These are phyloP conservation scores for Brienomyrus brachyistius DNA, from an alignment of 2,113 vertebrate species.

Conservation along the genomic window DNA sequence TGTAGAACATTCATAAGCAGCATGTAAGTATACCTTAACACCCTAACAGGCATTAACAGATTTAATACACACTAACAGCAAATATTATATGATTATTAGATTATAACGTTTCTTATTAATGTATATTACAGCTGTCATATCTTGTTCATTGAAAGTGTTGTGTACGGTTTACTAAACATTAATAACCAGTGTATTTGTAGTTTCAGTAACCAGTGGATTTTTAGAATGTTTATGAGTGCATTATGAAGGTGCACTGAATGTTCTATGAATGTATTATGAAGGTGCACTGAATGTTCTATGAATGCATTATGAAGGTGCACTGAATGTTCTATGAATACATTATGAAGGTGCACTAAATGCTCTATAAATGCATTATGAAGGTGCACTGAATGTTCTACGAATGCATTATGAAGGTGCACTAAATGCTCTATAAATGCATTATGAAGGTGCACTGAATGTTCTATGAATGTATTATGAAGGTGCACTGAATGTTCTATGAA, in stretches of 20 bases:
- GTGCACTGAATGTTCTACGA: too few species aligned
- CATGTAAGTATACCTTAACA: not conserved
- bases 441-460: too few species aligned
- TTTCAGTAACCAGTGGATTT: not conserved
- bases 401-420: too few species aligned
- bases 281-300: not conserved
- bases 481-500: too few species aligned
- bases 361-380: too few species aligned
- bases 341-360: not conserved
- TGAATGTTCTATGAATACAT: not conserved
- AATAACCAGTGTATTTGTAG: not conserved
- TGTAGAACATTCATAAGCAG: not conserved
- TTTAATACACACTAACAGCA: not conserved
- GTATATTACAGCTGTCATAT: not conserved
- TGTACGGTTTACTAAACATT: too few species aligned
- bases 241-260: too few species aligned
- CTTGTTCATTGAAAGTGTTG: too few species aligned
- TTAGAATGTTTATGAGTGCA: too few species aligned
- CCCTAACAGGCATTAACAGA: not conserved
- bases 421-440: too few species aligned
- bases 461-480: too few species aligned
- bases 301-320: not conserved
- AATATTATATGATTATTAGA: not conserved
- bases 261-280: too few species aligned
- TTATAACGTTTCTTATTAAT: not conserved